Evolutionary conservation across 2,888 invertebrate genomes (phyloP).

Genomic region (Chironomus tentans): DNA sequence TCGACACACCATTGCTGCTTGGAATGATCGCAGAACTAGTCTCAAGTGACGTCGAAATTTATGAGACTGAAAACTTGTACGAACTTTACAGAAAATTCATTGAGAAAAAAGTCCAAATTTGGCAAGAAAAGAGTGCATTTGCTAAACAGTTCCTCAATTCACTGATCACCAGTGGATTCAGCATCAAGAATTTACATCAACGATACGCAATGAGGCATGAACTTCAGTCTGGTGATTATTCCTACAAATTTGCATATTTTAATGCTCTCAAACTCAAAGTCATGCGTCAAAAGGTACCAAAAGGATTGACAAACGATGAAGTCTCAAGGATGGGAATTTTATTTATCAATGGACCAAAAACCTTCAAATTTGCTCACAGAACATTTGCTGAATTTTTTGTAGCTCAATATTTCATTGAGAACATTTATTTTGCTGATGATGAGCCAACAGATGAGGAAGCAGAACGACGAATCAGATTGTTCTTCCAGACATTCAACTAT

Average conservation of each 20-base stretch:
- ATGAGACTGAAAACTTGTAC: not conserved
- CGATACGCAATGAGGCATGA: not conserved
- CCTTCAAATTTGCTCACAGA: not conserved
- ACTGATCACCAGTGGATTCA: not conserved
- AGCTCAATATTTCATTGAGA: not conserved
- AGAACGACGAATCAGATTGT: too few species aligned
- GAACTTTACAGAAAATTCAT: not conserved
- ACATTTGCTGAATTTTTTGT: not conserved
- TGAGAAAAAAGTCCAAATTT: not conserved
- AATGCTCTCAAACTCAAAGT: not conserved
- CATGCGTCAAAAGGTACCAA: not conserved
- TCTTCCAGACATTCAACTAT: too few species aligned
- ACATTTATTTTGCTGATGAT: not conserved
- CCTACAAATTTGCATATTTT: not conserved
- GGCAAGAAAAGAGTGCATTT: not conserved
- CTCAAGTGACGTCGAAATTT: not conserved
- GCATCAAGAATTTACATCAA: not conserved
- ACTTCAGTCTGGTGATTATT: too few species aligned
- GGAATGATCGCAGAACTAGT: not conserved
- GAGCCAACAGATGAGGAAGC: not conserved
- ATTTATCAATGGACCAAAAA: not conserved
- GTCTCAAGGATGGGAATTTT: not conserved
- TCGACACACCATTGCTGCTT: not conserved
- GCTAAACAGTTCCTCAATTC: not conserved
- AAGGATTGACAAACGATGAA: not conserved